phyloP scores from a whole-genome alignment of 2,797 vertebrate species.

The Falco rusticolus region DNA sequence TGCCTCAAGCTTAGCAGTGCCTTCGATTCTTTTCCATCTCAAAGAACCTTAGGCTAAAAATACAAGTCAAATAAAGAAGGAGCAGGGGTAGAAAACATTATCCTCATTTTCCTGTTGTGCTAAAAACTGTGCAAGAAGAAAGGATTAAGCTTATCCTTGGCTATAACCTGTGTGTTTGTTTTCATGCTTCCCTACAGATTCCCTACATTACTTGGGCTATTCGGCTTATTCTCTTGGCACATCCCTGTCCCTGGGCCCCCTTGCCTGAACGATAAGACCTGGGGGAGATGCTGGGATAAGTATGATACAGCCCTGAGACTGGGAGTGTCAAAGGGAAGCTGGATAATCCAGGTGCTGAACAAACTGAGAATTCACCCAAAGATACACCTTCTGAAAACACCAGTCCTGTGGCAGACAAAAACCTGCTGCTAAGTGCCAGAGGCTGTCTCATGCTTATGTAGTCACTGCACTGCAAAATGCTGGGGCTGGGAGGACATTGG shows the following conservation, averaged over 20 bases:
- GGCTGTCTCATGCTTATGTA: fast-evolving
- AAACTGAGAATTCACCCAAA: not conserved
- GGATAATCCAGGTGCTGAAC: not conserved
- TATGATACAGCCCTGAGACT: not conserved
- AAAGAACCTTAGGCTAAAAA: not conserved
- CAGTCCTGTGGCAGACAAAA: not conserved
- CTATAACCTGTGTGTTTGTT: not conserved
- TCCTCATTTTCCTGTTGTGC: not conserved
- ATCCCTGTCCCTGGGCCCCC: not conserved
- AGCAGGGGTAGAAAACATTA: not conserved
- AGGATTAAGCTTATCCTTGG: conserved; percentile 31
- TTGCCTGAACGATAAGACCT: not conserved
- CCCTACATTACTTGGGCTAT: not conserved
- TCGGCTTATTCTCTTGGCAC: not conserved
- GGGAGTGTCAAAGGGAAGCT: not conserved
- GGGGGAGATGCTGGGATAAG: not conserved
- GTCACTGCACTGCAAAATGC: not conserved
- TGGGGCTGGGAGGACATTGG: not conserved
- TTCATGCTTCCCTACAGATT: not conserved
- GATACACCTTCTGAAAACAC: not conserved
- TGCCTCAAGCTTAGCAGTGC: not conserved
- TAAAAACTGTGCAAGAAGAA: not conserved
- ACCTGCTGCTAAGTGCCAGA: too few species aligned
- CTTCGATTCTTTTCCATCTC: not conserved
- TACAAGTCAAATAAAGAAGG: not conserved